Evolutionary conservation across 1,140 invertebrate genomes (phyloP), one percentile per base, ranked within the genome.

Genomic region (Halyomorpha halys): DNA sequence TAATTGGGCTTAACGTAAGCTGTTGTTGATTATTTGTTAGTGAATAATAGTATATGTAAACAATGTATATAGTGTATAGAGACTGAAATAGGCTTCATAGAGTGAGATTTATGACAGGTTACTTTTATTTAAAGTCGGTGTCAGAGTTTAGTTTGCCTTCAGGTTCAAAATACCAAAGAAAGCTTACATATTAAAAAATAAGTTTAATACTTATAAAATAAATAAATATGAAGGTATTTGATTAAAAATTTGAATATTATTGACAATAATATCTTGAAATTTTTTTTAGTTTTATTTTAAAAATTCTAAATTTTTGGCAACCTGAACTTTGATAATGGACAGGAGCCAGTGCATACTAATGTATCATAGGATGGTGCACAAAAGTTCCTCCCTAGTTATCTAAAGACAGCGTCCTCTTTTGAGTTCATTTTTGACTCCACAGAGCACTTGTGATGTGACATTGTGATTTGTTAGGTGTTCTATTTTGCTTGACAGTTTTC

Each of bases 21-120:
- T 63, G 61, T 66, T 66, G 65, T 66, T 66, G 63, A 66, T 66
- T 66, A 59, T 62, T 65, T 65, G 64, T 65, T 65, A 65, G 64
- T 65, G n/a, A 59, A 27, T 60, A 60, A 60, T 21, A 39, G 34
- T 60, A 60, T 60, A 59, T 64, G 63, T 65, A 65, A 51, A 61
- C 56, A 65, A 39, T 65, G 64, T 65, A 65, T n/a, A 65, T 65
- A 65, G 64, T 65, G 64, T 65, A 65, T 65, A 65, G 64, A 65
- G 60, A 65, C 64, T 65, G 64, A 61, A 30, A 60, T 39, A 59
- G 30, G 63, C 63, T 64, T 64, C 51, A 23, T 59, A 59, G 34
- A 59, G 49, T 39, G 54, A 64, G 49, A 45, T 30, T 39, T 60
- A 18, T 44, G 30, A 60, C 30, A 60, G 59, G n/a, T 23, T 44